Conservation (phyloP, 2,113 vertebrate genomes). For the Cebidichthys violaceus region DNA sequence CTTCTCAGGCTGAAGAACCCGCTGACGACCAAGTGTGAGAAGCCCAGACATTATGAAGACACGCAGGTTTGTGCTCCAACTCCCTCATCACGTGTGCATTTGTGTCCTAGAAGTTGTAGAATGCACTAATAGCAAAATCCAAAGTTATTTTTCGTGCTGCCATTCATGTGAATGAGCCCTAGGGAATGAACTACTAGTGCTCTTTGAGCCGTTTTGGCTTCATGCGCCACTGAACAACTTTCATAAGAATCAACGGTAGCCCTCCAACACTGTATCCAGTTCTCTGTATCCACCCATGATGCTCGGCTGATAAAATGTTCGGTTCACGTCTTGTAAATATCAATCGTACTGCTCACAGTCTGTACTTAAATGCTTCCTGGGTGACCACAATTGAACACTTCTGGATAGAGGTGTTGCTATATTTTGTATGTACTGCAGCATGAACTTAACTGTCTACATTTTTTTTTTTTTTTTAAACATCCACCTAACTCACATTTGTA, state of each 20-base stretch:
- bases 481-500: neutral
- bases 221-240: no score
- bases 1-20: constrained; percentile 74
- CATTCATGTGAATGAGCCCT: neutral
- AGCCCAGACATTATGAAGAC: constrained; percentile 49
- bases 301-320: neutral
- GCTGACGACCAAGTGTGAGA: constrained; percentile 41
- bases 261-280: no score
- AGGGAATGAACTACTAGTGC: no score
- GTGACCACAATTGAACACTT: neutral
- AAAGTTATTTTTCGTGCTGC: neutral
- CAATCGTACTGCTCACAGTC: no score
- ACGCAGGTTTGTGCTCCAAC: constrained; percentile 66
- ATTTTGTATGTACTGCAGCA: neutral
- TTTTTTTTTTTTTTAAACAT: no score
- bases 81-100: neutral
- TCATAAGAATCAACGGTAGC: no score
- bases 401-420: neutral
- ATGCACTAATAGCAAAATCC: neutral
- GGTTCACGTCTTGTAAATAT: neutral
- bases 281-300: neutral
- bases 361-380: neutral
- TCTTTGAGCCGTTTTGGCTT: no score
- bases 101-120: neutral
- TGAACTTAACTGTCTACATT: neutral